Conservation (phyloP, 2,888 invertebrate genomes). For the Macaria notata region DNA sequence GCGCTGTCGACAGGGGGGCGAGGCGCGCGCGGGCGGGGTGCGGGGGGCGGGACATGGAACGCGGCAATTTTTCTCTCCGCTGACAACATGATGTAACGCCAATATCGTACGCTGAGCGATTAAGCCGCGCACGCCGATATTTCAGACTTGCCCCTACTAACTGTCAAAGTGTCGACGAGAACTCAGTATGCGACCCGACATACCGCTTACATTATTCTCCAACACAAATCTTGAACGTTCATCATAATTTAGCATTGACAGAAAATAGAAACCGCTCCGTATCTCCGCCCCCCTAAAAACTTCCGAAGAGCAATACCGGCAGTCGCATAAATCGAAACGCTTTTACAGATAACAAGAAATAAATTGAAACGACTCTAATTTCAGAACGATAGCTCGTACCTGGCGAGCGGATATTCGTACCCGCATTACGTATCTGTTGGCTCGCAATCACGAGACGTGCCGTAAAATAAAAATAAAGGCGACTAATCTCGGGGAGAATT, state of each 20-base stretch:
- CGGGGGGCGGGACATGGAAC: constrained; percentile 54
- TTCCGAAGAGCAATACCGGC: constrained; percentile 27
- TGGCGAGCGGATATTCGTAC: constrained; percentile 22
- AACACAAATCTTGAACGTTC: constrained; percentile 40
- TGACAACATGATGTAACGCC: constrained; percentile 83
- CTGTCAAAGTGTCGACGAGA: constrained; percentile 76
- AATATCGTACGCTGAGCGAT: constrained; percentile 82
- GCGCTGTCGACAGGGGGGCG: constrained; percentile 64
- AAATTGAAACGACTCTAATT: constrained; percentile 22
- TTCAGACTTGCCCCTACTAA: constrained; percentile 80
- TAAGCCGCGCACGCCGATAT: constrained; percentile 81
- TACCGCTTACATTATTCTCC: constrained; percentile 25
- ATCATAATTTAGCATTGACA: constrained; percentile 46
- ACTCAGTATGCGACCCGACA: constrained; percentile 48
- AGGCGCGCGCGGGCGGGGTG: constrained; percentile 46
- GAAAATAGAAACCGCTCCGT: constrained; percentile 37
- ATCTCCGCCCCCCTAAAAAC: constrained; percentile 25
- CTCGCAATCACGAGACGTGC: constrained; percentile 39
- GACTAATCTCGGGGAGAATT: constrained; percentile 60
- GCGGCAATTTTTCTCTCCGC: constrained; percentile 80
- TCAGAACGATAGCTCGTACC: constrained; percentile 19
- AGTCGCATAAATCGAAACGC: constrained; percentile 19
- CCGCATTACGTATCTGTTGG: constrained; percentile 27
- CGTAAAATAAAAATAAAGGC: constrained; percentile 63
- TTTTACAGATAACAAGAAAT: constrained; percentile 22